Evolutionary conservation across 2,797 vertebrate species (phyloP).

Genomic region (Sebastes oblongus): DNA sequence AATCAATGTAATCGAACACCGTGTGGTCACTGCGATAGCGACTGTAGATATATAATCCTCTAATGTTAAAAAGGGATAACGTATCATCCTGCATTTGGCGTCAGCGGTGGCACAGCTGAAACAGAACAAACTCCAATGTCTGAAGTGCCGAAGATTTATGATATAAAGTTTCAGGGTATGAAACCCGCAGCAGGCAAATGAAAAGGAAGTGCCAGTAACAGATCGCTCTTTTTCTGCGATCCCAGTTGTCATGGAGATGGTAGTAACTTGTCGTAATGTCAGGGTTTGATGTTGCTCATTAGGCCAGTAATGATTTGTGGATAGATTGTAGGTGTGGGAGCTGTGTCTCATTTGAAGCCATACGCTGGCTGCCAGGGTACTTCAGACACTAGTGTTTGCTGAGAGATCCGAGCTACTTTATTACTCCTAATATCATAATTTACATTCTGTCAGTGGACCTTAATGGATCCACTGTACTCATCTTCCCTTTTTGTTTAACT

Average conservation of each 20-base stretch:
- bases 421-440: slow-evolving; percentile 67
- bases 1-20: slow-evolving; percentile 58
- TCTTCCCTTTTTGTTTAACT: slow-evolving; percentile 38
- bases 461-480: slow-evolving; percentile 46
- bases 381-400: slow-evolving; percentile 61
- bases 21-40: slow-evolving; percentile 39
- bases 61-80: slow-evolving; percentile 31
- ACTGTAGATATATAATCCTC: slow-evolving; percentile 33
- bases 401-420: slow-evolving; percentile 42
- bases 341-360: slow-evolving; percentile 51
- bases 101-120: not conserved
- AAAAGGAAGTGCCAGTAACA: not conserved
- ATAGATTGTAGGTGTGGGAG: slow-evolving; percentile 56
- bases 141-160: not conserved
- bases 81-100: slow-evolving; percentile 18
- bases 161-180: slow-evolving; percentile 1
- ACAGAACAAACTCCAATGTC: not conserved
- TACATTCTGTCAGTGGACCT: slow-evolving; percentile 47
- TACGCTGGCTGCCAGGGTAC: slow-evolving; percentile 10
- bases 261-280: slow-evolving; percentile 59
- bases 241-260: slow-evolving; percentile 74
- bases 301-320: slow-evolving; percentile 62
- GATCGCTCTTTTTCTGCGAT: slow-evolving; percentile 7
- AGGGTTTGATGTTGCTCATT: slow-evolving; percentile 67
- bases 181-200: slow-evolving; percentile 4